A percentile compares a stretch with the other conserved stretches of the same genome.
phyloP scores from a whole-genome alignment of 2,797 vertebrate genomes.

The Lutjanus argentimaculatus region DNA sequence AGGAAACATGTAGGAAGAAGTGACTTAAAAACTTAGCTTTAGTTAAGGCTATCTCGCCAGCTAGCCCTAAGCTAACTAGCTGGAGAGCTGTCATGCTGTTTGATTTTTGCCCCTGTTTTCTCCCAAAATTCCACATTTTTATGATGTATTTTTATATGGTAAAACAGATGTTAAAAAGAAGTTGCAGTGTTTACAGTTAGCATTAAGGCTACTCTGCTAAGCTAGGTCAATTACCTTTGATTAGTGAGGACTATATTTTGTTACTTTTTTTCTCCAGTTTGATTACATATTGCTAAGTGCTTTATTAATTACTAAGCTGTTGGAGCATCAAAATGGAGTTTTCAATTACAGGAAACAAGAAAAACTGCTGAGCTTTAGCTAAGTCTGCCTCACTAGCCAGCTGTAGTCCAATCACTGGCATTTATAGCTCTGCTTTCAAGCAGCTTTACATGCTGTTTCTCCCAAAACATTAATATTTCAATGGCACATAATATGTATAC shows the following conservation, averaged over 20 bases:
- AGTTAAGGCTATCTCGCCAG: no score
- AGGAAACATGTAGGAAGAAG: no score
- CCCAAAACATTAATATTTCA: neutral
- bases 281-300: neutral
- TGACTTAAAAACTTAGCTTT: no score
- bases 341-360: neutral
- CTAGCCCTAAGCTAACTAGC: no score
- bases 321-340: neutral
- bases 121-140: no score
- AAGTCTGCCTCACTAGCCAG: neutral
- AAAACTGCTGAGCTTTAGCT: neutral
- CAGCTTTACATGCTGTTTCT: neutral
- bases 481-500: no score
- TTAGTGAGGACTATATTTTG: no score
- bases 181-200: neutral
- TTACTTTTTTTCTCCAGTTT: neutral
- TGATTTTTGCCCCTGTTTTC: no score
- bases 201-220: neutral
- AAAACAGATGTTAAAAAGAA: no score
- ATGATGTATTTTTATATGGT: no score
- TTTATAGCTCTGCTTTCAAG: neutral
- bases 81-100: no score
- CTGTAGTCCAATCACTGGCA: neutral
- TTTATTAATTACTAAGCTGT: neutral
- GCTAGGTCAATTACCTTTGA: neutral